Percentiles rank a stretch among this genome's conserved stretches.
These are phyloP conservation scores for Meloe dianella DNA, from an alignment of 2,888 invertebrate species.

Conservation along the genomic window DNA sequence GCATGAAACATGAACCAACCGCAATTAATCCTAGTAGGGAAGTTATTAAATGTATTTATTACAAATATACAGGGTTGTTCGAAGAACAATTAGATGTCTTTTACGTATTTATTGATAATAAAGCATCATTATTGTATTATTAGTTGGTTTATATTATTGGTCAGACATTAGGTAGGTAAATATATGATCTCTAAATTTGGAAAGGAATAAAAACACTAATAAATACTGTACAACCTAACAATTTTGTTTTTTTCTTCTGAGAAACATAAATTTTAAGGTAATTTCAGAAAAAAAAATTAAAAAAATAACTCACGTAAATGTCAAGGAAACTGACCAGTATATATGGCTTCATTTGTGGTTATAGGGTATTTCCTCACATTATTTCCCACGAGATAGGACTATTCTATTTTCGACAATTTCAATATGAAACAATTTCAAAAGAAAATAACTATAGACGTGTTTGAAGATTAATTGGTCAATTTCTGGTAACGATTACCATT, in stretches of 20 bases:
- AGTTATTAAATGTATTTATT: constrained; percentile 9
- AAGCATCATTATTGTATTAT: not conserved
- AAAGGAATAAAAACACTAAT: not conserved
- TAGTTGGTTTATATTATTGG: not conserved
- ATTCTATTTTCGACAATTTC: not conserved
- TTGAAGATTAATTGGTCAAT: constrained; percentile 3
- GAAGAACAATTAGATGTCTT: not conserved
- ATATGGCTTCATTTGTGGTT: constrained; percentile 9
- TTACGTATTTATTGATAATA: not conserved
- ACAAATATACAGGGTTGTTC: constrained; percentile 1
- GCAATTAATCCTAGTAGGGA: not conserved
- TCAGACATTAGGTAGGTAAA: not conserved
- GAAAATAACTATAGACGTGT: not conserved
- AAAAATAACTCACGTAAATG: not conserved
- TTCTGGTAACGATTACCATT: not conserved
- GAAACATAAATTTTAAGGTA: not conserved
- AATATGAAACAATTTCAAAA: not conserved
- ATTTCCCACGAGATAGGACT: not conserved
- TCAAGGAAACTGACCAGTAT: constrained; percentile 4
- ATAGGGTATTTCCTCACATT: not conserved
- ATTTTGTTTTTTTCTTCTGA: not conserved
- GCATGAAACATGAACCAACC: constrained; percentile 1
- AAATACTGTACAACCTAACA: not conserved
- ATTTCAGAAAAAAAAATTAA: not conserved
- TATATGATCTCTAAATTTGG: not conserved